Base-by-base conservation (phyloP, 2,797 vertebrate species). In the Phataginus tricuspis region DNA sequence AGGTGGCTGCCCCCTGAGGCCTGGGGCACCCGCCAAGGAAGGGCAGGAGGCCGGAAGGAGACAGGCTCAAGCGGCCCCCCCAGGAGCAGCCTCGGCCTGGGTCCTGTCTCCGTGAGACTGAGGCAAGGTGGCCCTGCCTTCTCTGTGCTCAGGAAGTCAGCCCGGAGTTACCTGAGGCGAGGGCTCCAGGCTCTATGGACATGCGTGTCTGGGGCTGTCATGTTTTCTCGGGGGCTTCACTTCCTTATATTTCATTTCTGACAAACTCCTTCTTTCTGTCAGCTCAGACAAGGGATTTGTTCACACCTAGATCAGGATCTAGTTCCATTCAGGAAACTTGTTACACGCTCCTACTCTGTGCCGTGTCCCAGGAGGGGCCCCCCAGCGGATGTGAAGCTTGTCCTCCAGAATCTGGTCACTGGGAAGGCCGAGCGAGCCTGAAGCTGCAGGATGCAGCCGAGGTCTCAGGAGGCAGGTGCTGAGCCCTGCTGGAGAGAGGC, bases 241-340 rank as follows among this genome's bases (percentile, higher is more conserved):
- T 49, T 55, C 53, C 86, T 66, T 45, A 31, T 16, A 21, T 85
- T 57, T 88, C 95, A 18, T 85, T 57, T 88, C 96, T 55, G 19
- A 45, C 92, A 91, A 75, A n/a, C 21, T 53, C 34, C 59, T 93
- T 84, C n/a, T 10, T 86, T 93, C 57, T 11, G 9, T 63, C 59
- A 86, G 29, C 84, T 71, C 83, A 91, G 3, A 39, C 15, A 55
- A 86, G 37, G 42, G 53, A 25, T 94, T 25, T 66, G 16, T 74
- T 49, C 53, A 93, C 59, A 61, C 0, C 0, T 45, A 25, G 15
- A 27, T 55, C 45, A 80, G 64, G 34, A 37, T 61, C 82, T 59
- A 63, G 79, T 61, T 78, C 42, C 37, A 31, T 51, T 63, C 45
- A 23, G 34, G 63, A 82, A 87, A 55, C 15, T 37, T 11, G 11